These are phyloP conservation scores for Eupleurogrammus muticus DNA, from an alignment of 2,797 vertebrate genomes.

Conservation along the genomic window DNA sequence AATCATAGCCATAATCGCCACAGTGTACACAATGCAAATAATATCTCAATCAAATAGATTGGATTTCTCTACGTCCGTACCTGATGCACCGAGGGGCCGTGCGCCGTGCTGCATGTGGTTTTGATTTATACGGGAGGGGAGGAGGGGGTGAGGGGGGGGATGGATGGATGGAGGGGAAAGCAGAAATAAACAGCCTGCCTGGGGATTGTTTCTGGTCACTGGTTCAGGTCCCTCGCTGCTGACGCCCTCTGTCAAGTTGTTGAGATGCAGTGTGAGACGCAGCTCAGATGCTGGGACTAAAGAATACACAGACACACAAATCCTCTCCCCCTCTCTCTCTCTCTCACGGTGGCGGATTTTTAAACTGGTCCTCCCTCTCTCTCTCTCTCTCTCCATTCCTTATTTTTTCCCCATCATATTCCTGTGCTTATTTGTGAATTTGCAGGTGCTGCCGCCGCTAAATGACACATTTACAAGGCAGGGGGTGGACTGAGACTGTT, in stretches of 20 bases:
- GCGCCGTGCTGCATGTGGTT: slow-evolving; percentile 32
- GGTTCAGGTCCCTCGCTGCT: slow-evolving; percentile 71
- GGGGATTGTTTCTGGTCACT: slow-evolving; percentile 81
- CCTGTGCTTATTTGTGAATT: slow-evolving; percentile 50
- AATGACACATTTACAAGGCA: slow-evolving; percentile 50
- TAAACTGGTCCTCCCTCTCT: slow-evolving; percentile 14
- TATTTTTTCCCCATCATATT: slow-evolving; percentile 36
- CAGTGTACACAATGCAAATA: slow-evolving; percentile 59
- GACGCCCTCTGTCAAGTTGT: slow-evolving; percentile 75
- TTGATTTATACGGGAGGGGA: slow-evolving; percentile 56
- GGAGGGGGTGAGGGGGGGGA: background rate
- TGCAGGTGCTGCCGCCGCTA: slow-evolving; percentile 63
- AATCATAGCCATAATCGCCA: slow-evolving; percentile 61
- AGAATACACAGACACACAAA: slow-evolving; percentile 56
- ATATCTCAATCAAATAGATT: slow-evolving; percentile 70
- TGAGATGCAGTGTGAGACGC: slow-evolving; percentile 69
- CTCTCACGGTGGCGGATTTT: slow-evolving; percentile 10
- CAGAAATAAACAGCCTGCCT: slow-evolving; percentile 61
- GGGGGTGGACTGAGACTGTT: slow-evolving; percentile 45
- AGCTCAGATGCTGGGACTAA: slow-evolving; percentile 56
- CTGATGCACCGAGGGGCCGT: background rate
- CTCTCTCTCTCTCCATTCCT: slow-evolving; percentile 30
- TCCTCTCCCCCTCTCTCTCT: slow-evolving; percentile 12
- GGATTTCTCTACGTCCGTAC: slow-evolving; percentile 58
- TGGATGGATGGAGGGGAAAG: slow-evolving; percentile 30